Percentiles rank a stretch among this genome's conserved stretches.
Evolutionary conservation across 1,140 invertebrate genomes (phyloP).

Genomic region (Drosophila lacteicornis): DNA sequence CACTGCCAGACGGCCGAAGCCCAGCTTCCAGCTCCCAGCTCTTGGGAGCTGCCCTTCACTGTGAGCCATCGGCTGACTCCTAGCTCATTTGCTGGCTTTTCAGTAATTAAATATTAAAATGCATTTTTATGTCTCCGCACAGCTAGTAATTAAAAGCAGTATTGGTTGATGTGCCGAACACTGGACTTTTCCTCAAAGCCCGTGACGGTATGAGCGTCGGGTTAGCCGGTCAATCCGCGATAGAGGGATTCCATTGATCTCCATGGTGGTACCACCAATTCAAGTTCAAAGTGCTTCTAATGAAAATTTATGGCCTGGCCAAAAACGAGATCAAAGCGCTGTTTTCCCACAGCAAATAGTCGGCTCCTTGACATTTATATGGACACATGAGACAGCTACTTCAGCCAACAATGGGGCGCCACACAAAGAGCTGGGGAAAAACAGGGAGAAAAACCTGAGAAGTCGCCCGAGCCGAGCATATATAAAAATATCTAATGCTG

Average conservation of each 20-base stretch:
- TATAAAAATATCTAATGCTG: slow-evolving; percentile 65
- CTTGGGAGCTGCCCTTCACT: slow-evolving; percentile 3
- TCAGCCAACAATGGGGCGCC: slow-evolving; percentile 58
- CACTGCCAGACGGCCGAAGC: slow-evolving; percentile 32
- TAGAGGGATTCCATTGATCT: neutral
- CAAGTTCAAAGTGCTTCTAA: slow-evolving; percentile 55
- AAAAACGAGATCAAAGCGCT: slow-evolving; percentile 57
- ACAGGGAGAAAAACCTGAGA: slow-evolving; percentile 54
- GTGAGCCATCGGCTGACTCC: slow-evolving; percentile 18
- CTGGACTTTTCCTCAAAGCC: slow-evolving; percentile 4
- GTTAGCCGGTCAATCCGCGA: slow-evolving; percentile 21
- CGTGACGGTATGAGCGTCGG: slow-evolving; percentile 1
- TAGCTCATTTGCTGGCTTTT: slow-evolving; percentile 65
- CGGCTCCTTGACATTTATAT: slow-evolving; percentile 64
- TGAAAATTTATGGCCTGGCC: slow-evolving; percentile 57
- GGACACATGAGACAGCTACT: slow-evolving; percentile 55
- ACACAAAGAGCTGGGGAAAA: slow-evolving; percentile 35
- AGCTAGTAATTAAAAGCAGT: slow-evolving; percentile 59
- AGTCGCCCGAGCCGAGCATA: slow-evolving; percentile 16
- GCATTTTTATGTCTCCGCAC: slow-evolving; percentile 66
- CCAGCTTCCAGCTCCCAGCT: slow-evolving; percentile 7
- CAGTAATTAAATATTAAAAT: slow-evolving; percentile 78
- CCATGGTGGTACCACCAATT: slow-evolving; percentile 8
- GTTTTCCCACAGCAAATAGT: slow-evolving; percentile 46
- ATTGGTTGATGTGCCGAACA: slow-evolving; percentile 3